Evolutionary conservation across 2,797 vertebrate genomes (phyloP).

Genomic region (Xiphorhynchus erythropygius): DNA sequence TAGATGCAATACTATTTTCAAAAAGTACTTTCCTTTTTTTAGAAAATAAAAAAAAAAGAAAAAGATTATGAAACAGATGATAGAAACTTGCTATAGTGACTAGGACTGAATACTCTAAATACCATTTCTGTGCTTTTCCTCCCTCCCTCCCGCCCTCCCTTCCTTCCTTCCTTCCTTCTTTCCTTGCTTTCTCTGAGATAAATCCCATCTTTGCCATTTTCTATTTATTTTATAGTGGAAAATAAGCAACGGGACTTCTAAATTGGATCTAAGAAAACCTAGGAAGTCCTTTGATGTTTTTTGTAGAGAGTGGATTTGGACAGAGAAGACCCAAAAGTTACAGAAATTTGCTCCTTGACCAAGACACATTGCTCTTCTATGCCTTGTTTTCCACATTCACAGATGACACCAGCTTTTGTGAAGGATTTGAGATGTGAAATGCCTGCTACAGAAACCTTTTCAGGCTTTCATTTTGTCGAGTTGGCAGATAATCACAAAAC

Average conservation of each 20-base stretch:
- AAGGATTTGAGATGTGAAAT: background rate
- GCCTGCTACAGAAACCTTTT: background rate
- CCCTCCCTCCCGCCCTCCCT: accelerated
- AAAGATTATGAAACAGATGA: background rate
- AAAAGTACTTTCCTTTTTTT: background rate
- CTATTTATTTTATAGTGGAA: background rate
- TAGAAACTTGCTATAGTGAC: background rate
- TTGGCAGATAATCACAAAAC: background rate
- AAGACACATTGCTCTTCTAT: background rate
- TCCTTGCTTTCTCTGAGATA: background rate
- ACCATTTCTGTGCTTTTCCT: accelerated
- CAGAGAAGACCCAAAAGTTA: background rate
- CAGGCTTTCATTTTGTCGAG: background rate
- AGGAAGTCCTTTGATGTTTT: background rate
- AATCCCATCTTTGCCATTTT: background rate
- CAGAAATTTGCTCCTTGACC: background rate
- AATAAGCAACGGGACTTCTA: background rate
- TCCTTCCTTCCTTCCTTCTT: accelerated
- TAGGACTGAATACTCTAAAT: background rate
- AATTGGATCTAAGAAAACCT: background rate
- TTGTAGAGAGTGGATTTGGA: background rate
- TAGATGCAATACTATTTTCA: background rate
- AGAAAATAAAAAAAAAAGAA: background rate
- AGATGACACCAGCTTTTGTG: background rate
- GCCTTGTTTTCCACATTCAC: background rate